phyloP scores from a whole-genome alignment of 2,113 vertebrate genomes.

The Gymnobelideus leadbeateri region DNA sequence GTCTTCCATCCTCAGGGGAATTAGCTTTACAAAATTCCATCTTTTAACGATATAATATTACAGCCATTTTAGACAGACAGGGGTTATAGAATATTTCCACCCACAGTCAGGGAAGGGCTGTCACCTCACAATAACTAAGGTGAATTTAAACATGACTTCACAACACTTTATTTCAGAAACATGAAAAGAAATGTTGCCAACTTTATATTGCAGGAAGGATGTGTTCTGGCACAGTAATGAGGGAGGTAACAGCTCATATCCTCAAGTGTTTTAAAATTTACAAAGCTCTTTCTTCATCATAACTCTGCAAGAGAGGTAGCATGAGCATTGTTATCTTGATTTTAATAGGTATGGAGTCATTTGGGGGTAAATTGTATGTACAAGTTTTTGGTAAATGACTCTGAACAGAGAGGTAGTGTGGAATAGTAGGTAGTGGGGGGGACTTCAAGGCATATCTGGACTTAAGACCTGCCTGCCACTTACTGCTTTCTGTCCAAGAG shows the following conservation, averaged over 20 bases:
- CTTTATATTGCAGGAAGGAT: constrained; percentile 6
- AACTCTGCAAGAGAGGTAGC: not conserved
- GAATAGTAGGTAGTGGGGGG: not conserved
- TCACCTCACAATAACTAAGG: constrained; percentile 6
- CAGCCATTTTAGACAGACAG: constrained; percentile 1
- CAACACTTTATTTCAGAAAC: constrained; percentile 1
- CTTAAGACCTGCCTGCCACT: not conserved
- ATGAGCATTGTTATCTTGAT: not conserved
- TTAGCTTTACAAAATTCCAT: constrained; percentile 3
- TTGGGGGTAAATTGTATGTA: not conserved
- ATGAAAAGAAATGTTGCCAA: not conserved
- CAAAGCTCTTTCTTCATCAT: not conserved
- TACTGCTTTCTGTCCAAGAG: not conserved
- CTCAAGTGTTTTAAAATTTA: constrained; percentile 1
- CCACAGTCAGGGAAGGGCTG: not conserved
- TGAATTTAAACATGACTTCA: constrained; percentile 11
- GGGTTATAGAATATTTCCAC: constrained; percentile 1
- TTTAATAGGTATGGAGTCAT: not conserved
- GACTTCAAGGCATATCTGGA: not conserved
- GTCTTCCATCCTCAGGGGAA: not conserved
- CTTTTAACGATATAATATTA: not conserved
- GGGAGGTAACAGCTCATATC: constrained; percentile 1
- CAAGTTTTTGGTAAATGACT: not conserved
- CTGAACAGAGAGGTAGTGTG: not conserved
- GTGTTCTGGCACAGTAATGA: constrained; percentile 3